Percentiles rank a stretch among this genome's conserved stretches.
These are phyloP conservation scores for Scomber japonicus DNA, from an alignment of 2,113 vertebrate species.

Conservation along the genomic window DNA sequence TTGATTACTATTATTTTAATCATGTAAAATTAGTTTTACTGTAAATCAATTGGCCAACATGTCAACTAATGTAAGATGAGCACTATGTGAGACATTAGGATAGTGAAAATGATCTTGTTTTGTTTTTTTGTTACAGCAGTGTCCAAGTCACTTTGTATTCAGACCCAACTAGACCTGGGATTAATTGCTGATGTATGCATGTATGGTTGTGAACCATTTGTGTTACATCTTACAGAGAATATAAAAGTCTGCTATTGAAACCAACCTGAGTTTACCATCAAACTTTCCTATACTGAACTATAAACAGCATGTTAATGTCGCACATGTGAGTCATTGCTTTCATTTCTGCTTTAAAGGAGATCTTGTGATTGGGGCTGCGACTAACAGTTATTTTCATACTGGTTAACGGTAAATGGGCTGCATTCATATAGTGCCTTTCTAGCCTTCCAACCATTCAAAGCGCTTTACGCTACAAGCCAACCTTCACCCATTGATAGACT, in stretches of 20 bases:
- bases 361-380: conserved; percentile 10
- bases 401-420: too few species aligned
- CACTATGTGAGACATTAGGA: background rate
- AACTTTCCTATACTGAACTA: background rate
- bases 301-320: conserved; percentile 7
- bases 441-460: too few species aligned
- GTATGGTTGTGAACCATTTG: background rate
- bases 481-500: too few species aligned
- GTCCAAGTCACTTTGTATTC: background rate
- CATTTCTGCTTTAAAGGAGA: conserved; percentile 56
- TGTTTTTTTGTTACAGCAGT: background rate
- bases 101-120: background rate
- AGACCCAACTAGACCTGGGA: background rate
- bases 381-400: too few species aligned
- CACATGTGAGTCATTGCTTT: conserved; percentile 45
- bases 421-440: too few species aligned
- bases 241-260: background rate
- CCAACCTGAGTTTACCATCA: background rate
- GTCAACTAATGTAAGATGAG: too few species aligned
- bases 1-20: background rate
- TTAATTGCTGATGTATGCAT: background rate
- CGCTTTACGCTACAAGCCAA: too few species aligned
- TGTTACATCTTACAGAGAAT: background rate
- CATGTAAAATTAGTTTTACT: background rate
- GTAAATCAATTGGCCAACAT: background rate